Percentiles rank a stretch among this genome's conserved stretches.
Conservation (phyloP, 2,113 vertebrate species). For the Perognathus longimembris region DNA sequence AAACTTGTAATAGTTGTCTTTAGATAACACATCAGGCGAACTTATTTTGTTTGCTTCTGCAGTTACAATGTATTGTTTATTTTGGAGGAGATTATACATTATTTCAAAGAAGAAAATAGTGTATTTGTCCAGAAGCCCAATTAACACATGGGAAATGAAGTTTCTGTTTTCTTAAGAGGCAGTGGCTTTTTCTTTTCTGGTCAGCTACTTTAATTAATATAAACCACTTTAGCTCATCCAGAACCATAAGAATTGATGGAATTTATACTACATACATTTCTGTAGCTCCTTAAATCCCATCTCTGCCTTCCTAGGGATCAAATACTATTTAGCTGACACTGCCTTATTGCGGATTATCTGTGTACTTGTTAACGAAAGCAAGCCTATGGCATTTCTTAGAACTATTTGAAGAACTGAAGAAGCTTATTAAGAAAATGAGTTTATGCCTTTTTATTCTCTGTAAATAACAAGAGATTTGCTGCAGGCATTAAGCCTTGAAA, state of each 20-base stretch:
- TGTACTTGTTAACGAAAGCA: slow-evolving; percentile 78
- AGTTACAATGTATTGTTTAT: slow-evolving; percentile 22
- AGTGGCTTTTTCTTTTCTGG: slow-evolving; percentile 3
- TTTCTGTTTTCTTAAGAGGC: neutral
- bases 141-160: slow-evolving; percentile 33
- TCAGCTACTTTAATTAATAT: slow-evolving; percentile 43
- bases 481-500: slow-evolving; percentile 72
- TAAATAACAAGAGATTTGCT: slow-evolving; percentile 82
- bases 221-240: slow-evolving; percentile 43
- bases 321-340: slow-evolving; percentile 62
- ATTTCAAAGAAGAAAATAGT: slow-evolving; percentile 28
- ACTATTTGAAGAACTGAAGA: slow-evolving; percentile 80
- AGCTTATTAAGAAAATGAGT: slow-evolving; percentile 82
- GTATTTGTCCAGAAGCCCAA: slow-evolving; percentile 39
- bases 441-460: slow-evolving; percentile 80
- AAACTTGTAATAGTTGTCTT: neutral
- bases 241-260: slow-evolving; percentile 53
- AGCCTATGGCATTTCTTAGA: slow-evolving; percentile 80
- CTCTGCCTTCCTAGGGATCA: slow-evolving; percentile 35
- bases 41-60: slow-evolving; percentile 2
- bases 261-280: slow-evolving; percentile 38
- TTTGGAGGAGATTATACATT: slow-evolving; percentile 46
- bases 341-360: slow-evolving; percentile 72
- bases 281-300: slow-evolving; percentile 45
- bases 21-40: neutral